Evolutionary conservation across 2,888 invertebrate species (phyloP).

Genomic region (Latheticus oryzae): DNA sequence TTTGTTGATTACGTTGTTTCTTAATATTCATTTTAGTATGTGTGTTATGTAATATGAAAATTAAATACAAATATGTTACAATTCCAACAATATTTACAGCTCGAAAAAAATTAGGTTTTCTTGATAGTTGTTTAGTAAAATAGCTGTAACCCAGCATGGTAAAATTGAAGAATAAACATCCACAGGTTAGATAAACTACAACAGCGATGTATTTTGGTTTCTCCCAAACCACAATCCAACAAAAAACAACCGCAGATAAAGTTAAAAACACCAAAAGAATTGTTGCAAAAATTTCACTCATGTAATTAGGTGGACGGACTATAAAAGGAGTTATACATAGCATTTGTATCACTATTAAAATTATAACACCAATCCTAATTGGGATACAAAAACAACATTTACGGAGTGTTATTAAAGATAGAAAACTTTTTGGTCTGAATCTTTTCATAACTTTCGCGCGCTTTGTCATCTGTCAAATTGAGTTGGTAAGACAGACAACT

Average conservation of each 20-base stretch:
- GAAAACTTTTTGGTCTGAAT: too few species aligned
- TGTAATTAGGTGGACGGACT: neutral
- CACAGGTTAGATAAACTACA: neutral
- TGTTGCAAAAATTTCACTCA: neutral
- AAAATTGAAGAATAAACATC: slow-evolving; percentile 4
- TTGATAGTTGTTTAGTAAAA: neutral
- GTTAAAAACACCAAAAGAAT: neutral
- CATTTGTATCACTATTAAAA: slow-evolving; percentile 1
- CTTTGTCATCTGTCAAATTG: too few species aligned
- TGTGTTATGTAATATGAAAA: slow-evolving; percentile 3
- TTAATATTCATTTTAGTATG: slow-evolving; percentile 1
- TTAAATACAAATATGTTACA: neutral
- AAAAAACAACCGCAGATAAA: neutral
- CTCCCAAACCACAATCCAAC: neutral
- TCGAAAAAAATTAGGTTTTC: neutral
- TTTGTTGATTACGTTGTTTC: neutral
- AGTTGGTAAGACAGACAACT: too few species aligned
- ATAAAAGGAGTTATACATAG: slow-evolving; percentile 7
- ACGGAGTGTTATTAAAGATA: neutral
- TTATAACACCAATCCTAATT: neutral
- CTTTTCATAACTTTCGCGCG: too few species aligned
- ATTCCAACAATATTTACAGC: slow-evolving; percentile 3
- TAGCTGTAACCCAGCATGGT: neutral
- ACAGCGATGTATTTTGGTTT: neutral
- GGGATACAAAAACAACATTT: slow-evolving; percentile 11